Evolutionary conservation across 1,140 invertebrate genomes (phyloP).

Genomic region (Achroia grisella): DNA sequence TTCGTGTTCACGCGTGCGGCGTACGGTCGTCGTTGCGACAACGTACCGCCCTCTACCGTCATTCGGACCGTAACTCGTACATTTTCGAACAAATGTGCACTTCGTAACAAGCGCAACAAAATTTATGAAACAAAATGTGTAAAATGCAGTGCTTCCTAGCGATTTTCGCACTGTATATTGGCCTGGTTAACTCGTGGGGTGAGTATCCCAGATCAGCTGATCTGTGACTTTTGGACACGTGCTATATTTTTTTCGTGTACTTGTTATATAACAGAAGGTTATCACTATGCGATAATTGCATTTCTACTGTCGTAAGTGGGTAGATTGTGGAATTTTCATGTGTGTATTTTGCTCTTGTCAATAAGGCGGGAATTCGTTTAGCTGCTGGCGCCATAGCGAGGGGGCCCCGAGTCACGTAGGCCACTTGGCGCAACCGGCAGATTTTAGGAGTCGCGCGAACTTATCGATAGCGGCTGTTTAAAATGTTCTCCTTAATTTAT

Average conservation of each 20-base stretch:
- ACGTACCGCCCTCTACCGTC: constrained; percentile 37
- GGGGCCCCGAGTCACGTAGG: constrained; percentile 63
- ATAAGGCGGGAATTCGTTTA: constrained; percentile 58
- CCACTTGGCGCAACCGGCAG: constrained; percentile 50
- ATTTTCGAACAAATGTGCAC: constrained; percentile 49
- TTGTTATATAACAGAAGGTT: constrained; percentile 23
- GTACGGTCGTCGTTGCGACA: constrained; percentile 36
- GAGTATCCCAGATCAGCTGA: constrained; percentile 62
- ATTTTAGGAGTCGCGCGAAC: constrained; percentile 14
- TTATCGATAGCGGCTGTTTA: not conserved
- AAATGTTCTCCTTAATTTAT: constrained; percentile 9
- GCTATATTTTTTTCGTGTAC: constrained; percentile 37
- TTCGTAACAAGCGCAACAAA: constrained; percentile 31
- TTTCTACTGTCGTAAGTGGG: not conserved
- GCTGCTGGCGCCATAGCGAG: constrained; percentile 57
- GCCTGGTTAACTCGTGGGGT: constrained; percentile 53
- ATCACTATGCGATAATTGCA: not conserved
- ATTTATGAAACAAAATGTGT: constrained; percentile 63
- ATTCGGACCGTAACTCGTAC: constrained; percentile 54
- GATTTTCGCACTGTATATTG: constrained; percentile 29
- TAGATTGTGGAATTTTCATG: constrained; percentile 7
- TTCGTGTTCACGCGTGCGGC: constrained; percentile 47
- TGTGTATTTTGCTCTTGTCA: constrained; percentile 20
- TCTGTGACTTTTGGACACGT: constrained; percentile 47
- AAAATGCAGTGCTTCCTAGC: constrained; percentile 45